A percentile compares a stretch with the other conserved stretches of the same genome.
These are phyloP conservation scores for Sisor rabdophorus DNA, from an alignment of 2,113 vertebrate genomes.

Conservation along the genomic window DNA sequence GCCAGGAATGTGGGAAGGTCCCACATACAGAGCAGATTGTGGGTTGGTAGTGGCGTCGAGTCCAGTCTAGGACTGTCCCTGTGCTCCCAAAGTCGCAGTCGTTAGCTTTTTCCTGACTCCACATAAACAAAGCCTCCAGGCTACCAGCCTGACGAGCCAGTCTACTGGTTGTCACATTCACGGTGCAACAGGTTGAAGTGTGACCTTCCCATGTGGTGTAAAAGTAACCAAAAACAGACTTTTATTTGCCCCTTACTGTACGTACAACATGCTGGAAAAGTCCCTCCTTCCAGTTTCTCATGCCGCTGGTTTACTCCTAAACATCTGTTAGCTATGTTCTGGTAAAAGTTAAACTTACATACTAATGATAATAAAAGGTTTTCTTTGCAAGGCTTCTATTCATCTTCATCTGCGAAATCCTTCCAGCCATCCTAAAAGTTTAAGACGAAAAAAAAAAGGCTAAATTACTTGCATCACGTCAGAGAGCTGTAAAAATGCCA, in stretches of 20 bases:
- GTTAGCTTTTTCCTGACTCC: conserved; percentile 42
- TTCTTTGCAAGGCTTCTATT: neutral
- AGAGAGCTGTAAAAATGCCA: conserved; percentile 50
- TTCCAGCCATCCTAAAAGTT: conserved; percentile 33
- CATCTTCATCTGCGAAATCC: neutral
- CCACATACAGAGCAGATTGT: conserved; percentile 25
- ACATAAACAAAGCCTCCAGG: no score
- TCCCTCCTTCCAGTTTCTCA: no score
- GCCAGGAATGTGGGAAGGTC: conserved; percentile 63
- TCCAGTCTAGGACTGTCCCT: conserved; percentile 39
- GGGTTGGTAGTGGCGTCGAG: conserved; percentile 53
- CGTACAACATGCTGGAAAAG: no score
- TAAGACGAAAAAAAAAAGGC: conserved; percentile 52
- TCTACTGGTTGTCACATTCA: no score
- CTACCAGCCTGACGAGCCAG: no score
- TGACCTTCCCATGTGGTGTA: no score
- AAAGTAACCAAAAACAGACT: no score
- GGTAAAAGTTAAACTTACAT: neutral
- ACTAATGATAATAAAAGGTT: neutral
- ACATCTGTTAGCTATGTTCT: neutral
- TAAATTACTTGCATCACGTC: conserved; percentile 53
- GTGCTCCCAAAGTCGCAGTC: conserved; percentile 60
- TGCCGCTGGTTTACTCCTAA: no score
- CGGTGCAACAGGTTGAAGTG: no score
- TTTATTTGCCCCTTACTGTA: no score